A percentile compares a stretch with the other conserved stretches of the same genome.
Evolutionary conservation across 2,113 vertebrate species (phyloP).

Genomic region (Rattus norvegicus): DNA sequence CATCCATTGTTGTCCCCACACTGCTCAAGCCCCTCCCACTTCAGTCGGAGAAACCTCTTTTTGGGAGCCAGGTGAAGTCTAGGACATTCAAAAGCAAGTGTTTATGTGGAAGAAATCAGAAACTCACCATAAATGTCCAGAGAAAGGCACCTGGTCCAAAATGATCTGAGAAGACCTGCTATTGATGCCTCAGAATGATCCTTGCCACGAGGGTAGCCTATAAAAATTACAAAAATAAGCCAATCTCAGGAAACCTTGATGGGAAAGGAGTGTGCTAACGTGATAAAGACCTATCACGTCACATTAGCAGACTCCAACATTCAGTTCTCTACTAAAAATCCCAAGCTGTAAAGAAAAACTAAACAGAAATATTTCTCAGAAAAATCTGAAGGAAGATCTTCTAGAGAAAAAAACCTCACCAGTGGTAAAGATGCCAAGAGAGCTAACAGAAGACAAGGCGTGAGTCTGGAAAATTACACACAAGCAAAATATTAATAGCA

Average conservation of each 20-base stretch:
- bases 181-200: neutral
- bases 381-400: neutral
- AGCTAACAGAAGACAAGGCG: neutral
- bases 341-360: neutral
- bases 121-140: neutral
- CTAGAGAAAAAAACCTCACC: neutral
- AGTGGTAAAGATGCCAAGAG: neutral
- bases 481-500: neutral
- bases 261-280: neutral
- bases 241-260: neutral
- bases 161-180: neutral
- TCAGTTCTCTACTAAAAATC: neutral
- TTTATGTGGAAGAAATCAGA: neutral
- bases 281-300: neutral
- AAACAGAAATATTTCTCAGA: neutral
- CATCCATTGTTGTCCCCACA: neutral
- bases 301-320: neutral
- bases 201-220: neutral
- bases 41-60: neutral
- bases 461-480: neutral
- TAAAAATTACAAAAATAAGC: neutral
- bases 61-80: neutral
- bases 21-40: neutral
- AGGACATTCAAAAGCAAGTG: neutral
- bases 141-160: neutral